Percentiles rank a stretch among this genome's conserved stretches.
Evolutionary conservation across 2,113 vertebrate species (phyloP).

Genomic region (Callorhinus ursinus): DNA sequence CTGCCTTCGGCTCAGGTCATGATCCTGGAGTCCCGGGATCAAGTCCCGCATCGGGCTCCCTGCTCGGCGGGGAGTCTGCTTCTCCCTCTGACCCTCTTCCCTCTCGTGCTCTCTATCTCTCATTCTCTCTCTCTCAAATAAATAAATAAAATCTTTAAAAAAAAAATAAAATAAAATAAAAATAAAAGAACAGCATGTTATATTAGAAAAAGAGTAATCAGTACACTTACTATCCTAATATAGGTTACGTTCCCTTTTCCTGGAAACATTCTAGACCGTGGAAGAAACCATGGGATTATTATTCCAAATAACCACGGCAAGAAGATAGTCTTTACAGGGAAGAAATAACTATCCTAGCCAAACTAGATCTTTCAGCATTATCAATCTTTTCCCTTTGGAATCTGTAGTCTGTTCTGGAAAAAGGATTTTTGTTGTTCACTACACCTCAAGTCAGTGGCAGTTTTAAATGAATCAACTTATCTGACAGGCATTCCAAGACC

Average conservation of each 20-base stretch:
- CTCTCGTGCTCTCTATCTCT: no score
- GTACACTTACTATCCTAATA: neutral
- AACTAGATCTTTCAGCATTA: neutral
- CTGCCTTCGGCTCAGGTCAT: no score
- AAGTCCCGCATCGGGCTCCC: no score
- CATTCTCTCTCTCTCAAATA: no score
- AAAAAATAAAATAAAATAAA: no score
- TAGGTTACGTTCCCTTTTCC: neutral
- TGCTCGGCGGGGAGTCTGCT: no score
- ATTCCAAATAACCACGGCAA: neutral
- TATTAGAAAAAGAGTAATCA: neutral
- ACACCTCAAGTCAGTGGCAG: neutral
- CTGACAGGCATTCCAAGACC: neutral
- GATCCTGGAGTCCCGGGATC: no score
- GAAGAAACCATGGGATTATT: neutral
- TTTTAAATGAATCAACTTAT: conserved; percentile 52
- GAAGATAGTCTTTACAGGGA: neutral
- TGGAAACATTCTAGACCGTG: neutral
- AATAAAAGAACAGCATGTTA: neutral
- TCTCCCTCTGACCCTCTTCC: no score
- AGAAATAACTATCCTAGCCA: neutral
- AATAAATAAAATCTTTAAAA: no score
- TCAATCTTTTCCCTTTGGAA: neutral
- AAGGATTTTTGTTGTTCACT: neutral
- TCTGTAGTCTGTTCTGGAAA: neutral